phyloP scores from a whole-genome alignment of 2,113 vertebrate genomes.

The Salvelinus alpinus region DNA sequence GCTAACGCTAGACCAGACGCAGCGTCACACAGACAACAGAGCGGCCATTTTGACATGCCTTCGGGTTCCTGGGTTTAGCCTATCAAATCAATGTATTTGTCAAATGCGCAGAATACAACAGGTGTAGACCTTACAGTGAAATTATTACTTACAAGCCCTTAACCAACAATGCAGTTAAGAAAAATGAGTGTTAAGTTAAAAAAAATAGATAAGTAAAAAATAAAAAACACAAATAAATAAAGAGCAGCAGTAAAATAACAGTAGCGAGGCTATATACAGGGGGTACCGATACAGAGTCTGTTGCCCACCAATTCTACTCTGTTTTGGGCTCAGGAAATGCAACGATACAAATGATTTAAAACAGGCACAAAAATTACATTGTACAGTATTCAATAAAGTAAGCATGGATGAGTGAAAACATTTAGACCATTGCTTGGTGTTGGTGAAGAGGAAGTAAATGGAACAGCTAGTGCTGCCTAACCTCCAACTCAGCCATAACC shows the following conservation, averaged over 20 bases:
- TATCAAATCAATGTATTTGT: too few relatives aligned
- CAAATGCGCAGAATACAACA: too few relatives aligned
- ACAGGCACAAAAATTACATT: too few relatives aligned
- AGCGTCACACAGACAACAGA: slow-evolving; percentile 6
- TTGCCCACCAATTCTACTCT: background rate
- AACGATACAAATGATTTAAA: too few relatives aligned
- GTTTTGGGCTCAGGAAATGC: background rate
- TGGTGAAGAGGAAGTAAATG: background rate
- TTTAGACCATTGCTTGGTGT: background rate
- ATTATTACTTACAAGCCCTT: too few relatives aligned
- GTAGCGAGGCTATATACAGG: too few relatives aligned
- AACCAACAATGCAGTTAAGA: too few relatives aligned
- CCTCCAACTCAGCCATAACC: slow-evolving; percentile 16
- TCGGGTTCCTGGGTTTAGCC: slow-evolving; percentile 1
- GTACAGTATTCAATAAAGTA: background rate
- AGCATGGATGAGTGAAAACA: background rate
- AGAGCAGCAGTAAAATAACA: too few relatives aligned
- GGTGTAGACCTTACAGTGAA: too few relatives aligned
- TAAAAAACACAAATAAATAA: too few relatives aligned
- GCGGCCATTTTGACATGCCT: slow-evolving; percentile 46
- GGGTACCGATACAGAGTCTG: background rate
- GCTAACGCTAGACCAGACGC: slow-evolving; percentile 23
- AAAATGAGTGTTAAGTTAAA: too few relatives aligned
- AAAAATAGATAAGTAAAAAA: too few relatives aligned
- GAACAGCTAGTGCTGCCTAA: background rate